Evolutionary conservation across 2,797 vertebrate genomes (phyloP), one percentile per base, ranked within the genome.

Genomic region (Oryzias sinensis): DNA sequence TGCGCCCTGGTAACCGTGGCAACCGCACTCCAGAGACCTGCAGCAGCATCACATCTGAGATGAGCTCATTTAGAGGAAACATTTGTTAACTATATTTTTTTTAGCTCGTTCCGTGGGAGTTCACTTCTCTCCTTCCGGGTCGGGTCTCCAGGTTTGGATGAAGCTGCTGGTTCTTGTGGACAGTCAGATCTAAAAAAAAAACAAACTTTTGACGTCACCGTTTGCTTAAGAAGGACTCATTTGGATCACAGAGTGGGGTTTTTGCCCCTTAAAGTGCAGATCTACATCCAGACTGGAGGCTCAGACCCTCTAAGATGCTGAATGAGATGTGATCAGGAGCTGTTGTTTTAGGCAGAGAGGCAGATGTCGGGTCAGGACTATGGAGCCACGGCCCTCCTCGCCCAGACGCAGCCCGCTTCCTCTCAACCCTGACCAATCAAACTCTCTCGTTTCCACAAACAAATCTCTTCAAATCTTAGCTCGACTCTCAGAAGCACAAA

Each of bases 281-380:
- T 47, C 68, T 76, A 76, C 49, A 50, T 27, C 42, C 33, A 54
- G 54, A 40, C 75, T 63, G 73, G 74, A 81, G 63, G 55, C 74
- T 63, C 63, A 40, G 41, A 1, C 53, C 4, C 57, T 43, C 50
- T 0, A 47, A 20, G 68, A 54, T 9, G 0, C 44, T 65, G 64
- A 80, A 68, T 56, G 48, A 62, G 48, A 53, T 77, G 46, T 90
- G 80, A 90, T 80, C 61, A 74, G 48, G 20, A 85, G 80, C 65
- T 87, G 82, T 91, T 87, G 79, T 92, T 92, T 79, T 89, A 91
- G 89, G 86, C 25, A 58, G 82, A 74, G 72, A 41, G 45, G 18
- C 67, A 53, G 81, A 74, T 46, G 63, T 24, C 45, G 49, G 85
- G 52, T 60, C 73, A 51, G 51, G 87, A 88, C 82, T 87, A 89